phyloP scores from a whole-genome alignment of 2,888 invertebrate species.

The Ichneumoninae sp. region DNA sequence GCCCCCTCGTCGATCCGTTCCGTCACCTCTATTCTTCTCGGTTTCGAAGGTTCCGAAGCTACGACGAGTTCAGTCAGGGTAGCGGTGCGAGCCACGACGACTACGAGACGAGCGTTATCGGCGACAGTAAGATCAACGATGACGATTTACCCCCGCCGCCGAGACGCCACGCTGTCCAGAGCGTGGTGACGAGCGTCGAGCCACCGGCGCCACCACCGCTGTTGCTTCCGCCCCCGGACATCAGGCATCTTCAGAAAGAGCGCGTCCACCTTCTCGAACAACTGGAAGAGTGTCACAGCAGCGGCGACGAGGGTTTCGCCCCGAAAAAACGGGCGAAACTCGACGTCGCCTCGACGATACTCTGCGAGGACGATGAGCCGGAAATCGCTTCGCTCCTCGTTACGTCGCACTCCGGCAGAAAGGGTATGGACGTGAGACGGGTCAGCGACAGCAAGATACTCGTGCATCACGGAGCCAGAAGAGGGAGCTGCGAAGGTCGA shows the following conservation, averaged over 20 bases:
- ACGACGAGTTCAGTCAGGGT: constrained; percentile 91
- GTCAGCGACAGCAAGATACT: constrained; percentile 82
- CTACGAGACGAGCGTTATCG: constrained; percentile 78
- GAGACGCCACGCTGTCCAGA: constrained; percentile 85
- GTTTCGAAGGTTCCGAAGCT: constrained; percentile 86
- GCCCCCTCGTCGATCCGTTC: constrained; percentile 53
- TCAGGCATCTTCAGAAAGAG: constrained; percentile 89
- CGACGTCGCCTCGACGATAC: constrained; percentile 83
- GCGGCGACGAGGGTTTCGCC: constrained; percentile 88
- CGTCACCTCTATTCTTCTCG: constrained; percentile 59
- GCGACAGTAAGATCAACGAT: constrained; percentile 81
- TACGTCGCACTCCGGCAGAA: constrained; percentile 81
- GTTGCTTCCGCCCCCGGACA: constrained; percentile 86
- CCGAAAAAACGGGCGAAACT: constrained; percentile 89
- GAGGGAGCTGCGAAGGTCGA: constrained; percentile 81
- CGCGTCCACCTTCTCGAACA: constrained; percentile 89
- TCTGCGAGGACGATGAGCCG: constrained; percentile 82
- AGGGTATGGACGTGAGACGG: constrained; percentile 81
- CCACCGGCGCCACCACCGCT: constrained; percentile 81
- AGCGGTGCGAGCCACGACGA: constrained; percentile 89
- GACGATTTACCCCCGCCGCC: constrained; percentile 84
- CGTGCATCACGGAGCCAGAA: constrained; percentile 78
- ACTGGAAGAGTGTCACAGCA: constrained; percentile 89
- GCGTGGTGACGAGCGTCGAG: constrained; percentile 86
- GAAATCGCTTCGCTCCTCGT: constrained; percentile 82